Percentiles rank a stretch among this genome's conserved stretches.
phyloP scores from a whole-genome alignment of 2,797 vertebrate genomes.

The Bovichtus variegatus region DNA sequence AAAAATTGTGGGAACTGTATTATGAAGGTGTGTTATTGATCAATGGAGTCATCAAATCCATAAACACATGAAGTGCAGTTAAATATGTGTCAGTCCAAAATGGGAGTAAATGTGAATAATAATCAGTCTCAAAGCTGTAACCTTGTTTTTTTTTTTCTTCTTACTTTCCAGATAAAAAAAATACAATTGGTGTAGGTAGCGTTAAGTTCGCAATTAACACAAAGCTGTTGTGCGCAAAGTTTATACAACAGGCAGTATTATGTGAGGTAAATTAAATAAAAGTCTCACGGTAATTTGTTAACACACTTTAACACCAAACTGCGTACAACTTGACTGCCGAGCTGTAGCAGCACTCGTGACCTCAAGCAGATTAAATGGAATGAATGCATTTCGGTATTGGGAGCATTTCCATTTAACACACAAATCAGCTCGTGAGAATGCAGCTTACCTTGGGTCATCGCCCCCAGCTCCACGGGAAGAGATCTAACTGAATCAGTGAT shows the following conservation, averaged over 20 bases:
- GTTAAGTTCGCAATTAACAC: background rate
- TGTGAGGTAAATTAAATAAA: background rate
- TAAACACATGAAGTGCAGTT: too few species aligned
- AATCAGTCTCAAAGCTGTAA: background rate
- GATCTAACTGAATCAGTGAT: slow-evolving; percentile 37
- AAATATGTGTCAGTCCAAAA: too few species aligned
- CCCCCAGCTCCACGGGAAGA: slow-evolving; percentile 23
- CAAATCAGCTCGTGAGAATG: slow-evolving; percentile 28
- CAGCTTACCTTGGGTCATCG: slow-evolving; percentile 34
- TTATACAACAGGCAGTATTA: background rate
- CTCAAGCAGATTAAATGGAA: slow-evolving; percentile 29
- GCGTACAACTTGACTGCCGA: slow-evolving; percentile 22
- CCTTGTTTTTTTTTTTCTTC: background rate
- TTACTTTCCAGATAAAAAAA: background rate
- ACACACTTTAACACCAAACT: background rate
- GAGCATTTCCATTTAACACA: slow-evolving; percentile 40
- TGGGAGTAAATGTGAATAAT: too few species aligned
- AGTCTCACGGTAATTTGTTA: slow-evolving; percentile 1
- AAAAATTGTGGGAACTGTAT: background rate
- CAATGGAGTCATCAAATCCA: too few species aligned
- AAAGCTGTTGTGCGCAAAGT: background rate
- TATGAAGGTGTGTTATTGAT: background rate
- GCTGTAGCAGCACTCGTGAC: slow-evolving; percentile 18
- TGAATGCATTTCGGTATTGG: slow-evolving; percentile 32
- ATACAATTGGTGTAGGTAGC: background rate